A percentile compares a stretch with the other conserved stretches of the same genome.
Conservation (phyloP, 2,113 vertebrate species). For the Meriones unguiculatus region DNA sequence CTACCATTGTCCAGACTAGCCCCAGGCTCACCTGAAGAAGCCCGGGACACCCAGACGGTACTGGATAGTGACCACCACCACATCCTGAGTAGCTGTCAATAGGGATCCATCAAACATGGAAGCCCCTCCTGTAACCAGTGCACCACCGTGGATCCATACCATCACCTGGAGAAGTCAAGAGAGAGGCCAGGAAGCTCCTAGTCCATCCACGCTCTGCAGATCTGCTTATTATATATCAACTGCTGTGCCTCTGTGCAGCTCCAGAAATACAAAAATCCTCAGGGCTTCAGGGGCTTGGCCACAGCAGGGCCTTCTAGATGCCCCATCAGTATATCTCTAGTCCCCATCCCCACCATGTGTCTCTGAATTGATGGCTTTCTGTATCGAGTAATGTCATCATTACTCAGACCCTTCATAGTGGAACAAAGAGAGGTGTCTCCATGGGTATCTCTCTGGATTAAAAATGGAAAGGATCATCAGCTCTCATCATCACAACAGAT, state of each 20-base stretch:
- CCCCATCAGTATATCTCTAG: background rate
- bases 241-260: background rate
- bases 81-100: slow-evolving; percentile 21
- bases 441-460: background rate
- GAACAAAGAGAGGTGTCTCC: background rate
- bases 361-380: background rate
- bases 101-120: background rate
- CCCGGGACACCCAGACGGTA: slow-evolving; percentile 71
- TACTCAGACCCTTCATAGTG: background rate
- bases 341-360: background rate
- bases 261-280: background rate
- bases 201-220: no score
- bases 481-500: background rate
- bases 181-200: background rate
- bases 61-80: slow-evolving; percentile 67
- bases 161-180: background rate
- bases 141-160: background rate
- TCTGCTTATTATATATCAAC: background rate
- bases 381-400: background rate
- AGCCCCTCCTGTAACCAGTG: background rate
- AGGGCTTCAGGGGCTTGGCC: background rate
- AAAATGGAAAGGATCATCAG: background rate
- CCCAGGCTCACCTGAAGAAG: slow-evolving; percentile 75
- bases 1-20: background rate
- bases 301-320: background rate